Base-by-base conservation (phyloP, 2,113 vertebrate species). In the Macrotis lagotis region DNA sequence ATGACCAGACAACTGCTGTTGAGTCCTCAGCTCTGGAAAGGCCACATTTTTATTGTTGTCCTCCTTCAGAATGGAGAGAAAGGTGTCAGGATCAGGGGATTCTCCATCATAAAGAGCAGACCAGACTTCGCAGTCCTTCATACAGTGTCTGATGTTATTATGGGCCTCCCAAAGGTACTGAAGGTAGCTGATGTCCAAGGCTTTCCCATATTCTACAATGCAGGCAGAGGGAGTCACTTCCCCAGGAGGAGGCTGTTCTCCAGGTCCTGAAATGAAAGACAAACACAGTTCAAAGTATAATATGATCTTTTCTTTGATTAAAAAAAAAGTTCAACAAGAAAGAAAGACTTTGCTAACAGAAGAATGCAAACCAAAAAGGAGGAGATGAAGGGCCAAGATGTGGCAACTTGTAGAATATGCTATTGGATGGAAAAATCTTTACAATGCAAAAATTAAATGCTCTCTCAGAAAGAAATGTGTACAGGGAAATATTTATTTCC, bases 121-220 rank as follows among this genome's bases (percentile, higher is more conserved):
- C 99, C 99, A 99, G 91, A 99, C 99, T 3, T 96, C 98, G 96
- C 99, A 99, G 88, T 99, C 99, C 94, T 97, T 97, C 92, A 99
- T 98, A 97, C 99, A 99, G 94, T 93, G 97, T 48, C 98, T 98
- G 91, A 99, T 99, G 97, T 98, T 98, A 93, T 98, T 97, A 92
- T 99, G 99, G 92, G 99, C 99, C 92, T 99, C 99, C 37, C 98
- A 99, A 92, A 99, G 98, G 97, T 99, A 99, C 97, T 99, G 99
- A 92, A 99, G 98, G 96, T 99, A 99, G 97, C 99, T 99, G 97
- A 99, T 99, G 93, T 99, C 99, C 98, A 99, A 97, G 96, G 99
- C 97, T 90, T 98, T 98, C 96, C 99, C 99, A 0, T 97, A 99
- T 92, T 99, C 99, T 92, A 99, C 99, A 94, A 99, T 99, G 98